A percentile compares a stretch with the other conserved stretches of the same genome.
phyloP scores from a whole-genome alignment of 2,113 vertebrate genomes.

The Lycocorax pyrrhopterus region DNA sequence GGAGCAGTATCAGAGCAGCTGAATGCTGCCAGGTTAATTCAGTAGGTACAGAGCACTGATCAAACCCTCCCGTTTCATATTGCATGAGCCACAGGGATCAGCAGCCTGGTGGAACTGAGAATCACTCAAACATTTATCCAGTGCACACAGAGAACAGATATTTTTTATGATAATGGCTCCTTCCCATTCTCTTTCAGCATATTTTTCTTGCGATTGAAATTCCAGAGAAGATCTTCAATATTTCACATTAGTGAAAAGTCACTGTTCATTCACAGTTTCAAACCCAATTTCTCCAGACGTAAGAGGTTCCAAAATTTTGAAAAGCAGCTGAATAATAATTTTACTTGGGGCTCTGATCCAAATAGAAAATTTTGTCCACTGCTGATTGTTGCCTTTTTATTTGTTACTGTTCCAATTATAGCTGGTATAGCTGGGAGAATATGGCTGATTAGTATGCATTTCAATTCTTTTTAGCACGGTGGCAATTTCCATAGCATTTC shows the following conservation, averaged over 20 bases:
- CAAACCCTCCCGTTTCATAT: not conserved
- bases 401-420: not conserved
- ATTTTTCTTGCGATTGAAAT: not conserved
- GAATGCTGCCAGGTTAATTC: not conserved
- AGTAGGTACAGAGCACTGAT: not conserved
- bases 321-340: not conserved
- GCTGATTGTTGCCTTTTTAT: constrained; percentile 16
- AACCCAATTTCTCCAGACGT: not conserved
- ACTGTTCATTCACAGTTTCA: not conserved
- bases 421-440: constrained; percentile 7
- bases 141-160: not conserved
- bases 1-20: not conserved
- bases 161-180: not conserved
- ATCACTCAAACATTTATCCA: not conserved
- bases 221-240: not conserved
- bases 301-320: not conserved
- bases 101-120: not conserved
- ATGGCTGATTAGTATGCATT: constrained; percentile 22
- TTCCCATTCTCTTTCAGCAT: not conserved
- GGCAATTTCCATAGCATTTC: constrained; percentile 37
- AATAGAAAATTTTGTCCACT: not conserved
- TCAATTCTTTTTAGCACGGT: not conserved
- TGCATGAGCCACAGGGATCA: not conserved
- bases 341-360: not conserved
- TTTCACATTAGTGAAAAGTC: not conserved